Evolutionary conservation across 2,113 vertebrate species (phyloP), one percentile per base, ranked within the genome.

Genomic region (Papio anubis): DNA sequence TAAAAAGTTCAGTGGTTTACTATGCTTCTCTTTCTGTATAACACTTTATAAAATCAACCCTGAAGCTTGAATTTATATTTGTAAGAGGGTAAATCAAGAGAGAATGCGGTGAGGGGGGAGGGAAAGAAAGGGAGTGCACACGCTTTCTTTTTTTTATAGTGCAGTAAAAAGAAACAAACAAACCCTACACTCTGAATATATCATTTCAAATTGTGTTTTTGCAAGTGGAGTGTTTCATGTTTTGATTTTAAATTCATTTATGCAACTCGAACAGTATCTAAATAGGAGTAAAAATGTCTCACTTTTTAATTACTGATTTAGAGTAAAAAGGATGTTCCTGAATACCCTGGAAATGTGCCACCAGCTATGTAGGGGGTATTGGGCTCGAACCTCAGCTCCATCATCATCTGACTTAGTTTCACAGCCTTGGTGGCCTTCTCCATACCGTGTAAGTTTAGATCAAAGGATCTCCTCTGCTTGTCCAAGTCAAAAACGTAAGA

Each of bases 81-180:
- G 87, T 38, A 96, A 96, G 45, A 68, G 16, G 2, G n/a, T 17
- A 76, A 35, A 59, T 38, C 21, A 6, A 30, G 2, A 50, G 27
- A 82, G 25, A 45, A 14, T 43, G 40, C 18, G 18, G 8, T 82
- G 8, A 50, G 95, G 40, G 35, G 35, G 92, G 1, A 25, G 18
- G 52, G 0, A 23, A 6, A 7, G 20, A n/a, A 0, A 48, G 0
- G 1, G 23, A 48, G 0, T 3, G 9, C 9, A n/a, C 6, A 55
- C 55, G 23, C 18, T 82, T 78, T 64, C 3, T 21, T 83, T 89
- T 85, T 81, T 85, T 38, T n/a, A 68, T 82, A 48, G 20, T 23
- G 55, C 27, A 38, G 20, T 64, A 43, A 68, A 35, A 66, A 61
- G 11, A 91, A 72, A 17, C 20, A 85, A 76, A 85, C 30, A 40